phyloP scores from a whole-genome alignment of 2,888 invertebrate genomes.

The Rapana venosa region DNA sequence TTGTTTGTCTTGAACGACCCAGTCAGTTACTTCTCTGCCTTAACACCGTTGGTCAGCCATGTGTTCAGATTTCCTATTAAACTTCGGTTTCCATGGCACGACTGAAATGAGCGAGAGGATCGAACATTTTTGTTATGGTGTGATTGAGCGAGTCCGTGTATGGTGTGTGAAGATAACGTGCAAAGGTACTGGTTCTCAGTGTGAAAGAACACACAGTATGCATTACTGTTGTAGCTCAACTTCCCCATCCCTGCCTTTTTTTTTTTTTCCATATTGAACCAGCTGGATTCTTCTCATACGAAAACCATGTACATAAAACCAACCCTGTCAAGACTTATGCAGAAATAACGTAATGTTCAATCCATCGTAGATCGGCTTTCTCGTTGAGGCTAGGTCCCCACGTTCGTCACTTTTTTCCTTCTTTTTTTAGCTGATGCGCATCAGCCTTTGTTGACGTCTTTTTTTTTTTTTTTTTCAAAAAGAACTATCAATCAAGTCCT shows the following conservation, averaged over 20 bases:
- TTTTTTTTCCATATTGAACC: too few species aligned
- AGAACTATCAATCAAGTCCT: not conserved
- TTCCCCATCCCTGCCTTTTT: too few species aligned
- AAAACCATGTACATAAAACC: too few species aligned
- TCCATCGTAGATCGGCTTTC: too few species aligned
- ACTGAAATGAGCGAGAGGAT: not conserved
- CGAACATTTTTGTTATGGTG: not conserved
- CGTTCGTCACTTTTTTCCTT: not conserved
- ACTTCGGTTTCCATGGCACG: not conserved
- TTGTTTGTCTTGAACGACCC: not conserved
- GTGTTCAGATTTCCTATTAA: not conserved
- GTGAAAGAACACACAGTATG: too few species aligned
- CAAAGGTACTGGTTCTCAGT: too few species aligned
- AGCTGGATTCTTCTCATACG: too few species aligned
- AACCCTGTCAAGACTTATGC: too few species aligned
- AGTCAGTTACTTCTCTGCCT: conserved; percentile 31
- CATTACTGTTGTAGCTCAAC: too few species aligned
- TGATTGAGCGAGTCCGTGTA: not conserved
- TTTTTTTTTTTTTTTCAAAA: not conserved
- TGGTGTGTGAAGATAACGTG: too few species aligned
- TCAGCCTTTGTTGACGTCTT: not conserved
- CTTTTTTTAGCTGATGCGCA: not conserved
- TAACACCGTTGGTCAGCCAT: conserved; percentile 21
- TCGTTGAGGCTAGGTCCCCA: not conserved
- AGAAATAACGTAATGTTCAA: too few species aligned